These are phyloP conservation scores for Telmatherina bonti DNA, from an alignment of 2,797 vertebrate genomes.

Conservation along the genomic window DNA sequence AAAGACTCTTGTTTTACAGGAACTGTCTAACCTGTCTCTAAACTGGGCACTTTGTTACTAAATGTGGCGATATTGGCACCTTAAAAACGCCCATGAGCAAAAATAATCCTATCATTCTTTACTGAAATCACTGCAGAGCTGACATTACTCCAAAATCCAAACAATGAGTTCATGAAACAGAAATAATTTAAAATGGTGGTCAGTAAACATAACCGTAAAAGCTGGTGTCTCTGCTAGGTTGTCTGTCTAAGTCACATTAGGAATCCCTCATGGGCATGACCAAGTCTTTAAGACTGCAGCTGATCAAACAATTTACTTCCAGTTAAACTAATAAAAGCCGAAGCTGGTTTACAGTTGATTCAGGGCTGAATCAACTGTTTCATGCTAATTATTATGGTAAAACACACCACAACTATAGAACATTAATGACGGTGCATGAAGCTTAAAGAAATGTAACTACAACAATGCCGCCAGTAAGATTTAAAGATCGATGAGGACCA, in stretches of 20 bases:
- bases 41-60: background rate
- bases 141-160: slow-evolving; percentile 12
- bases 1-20: slow-evolving; percentile 34
- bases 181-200: slow-evolving; percentile 38
- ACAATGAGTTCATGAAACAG: slow-evolving; percentile 7
- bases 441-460: background rate
- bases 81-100: background rate
- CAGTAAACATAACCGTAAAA: slow-evolving; percentile 24
- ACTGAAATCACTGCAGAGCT: background rate
- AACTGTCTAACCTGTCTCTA: slow-evolving; percentile 44
- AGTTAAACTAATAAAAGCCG: no score
- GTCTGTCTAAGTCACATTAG: slow-evolving; percentile 5
- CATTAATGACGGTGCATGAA: background rate
- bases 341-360: no score
- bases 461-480: background rate
- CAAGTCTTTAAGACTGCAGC: no score
- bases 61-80: slow-evolving; percentile 6
- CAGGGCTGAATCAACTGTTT: no score
- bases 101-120: slow-evolving; percentile 9
- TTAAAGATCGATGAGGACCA: background rate
- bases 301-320: no score
- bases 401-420: no score
- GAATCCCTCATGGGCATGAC: slow-evolving; percentile 10
- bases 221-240: background rate
- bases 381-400: no score